phyloP scores from a whole-genome alignment of 2,113 vertebrate species.

The Hepsetus odoe region DNA sequence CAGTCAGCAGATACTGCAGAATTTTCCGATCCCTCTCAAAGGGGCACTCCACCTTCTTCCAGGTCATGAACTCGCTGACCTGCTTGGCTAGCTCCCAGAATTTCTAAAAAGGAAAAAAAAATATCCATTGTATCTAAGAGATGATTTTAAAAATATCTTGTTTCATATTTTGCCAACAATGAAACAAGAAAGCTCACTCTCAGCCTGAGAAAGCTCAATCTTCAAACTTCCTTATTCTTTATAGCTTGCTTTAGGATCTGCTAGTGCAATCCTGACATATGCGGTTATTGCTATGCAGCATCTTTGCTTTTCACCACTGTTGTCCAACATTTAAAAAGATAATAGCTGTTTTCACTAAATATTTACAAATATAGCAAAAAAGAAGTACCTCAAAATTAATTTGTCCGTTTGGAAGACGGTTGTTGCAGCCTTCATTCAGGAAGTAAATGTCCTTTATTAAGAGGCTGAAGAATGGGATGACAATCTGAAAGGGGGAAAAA shows the following conservation, averaged over 20 bases:
- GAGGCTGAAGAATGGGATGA: conserved; percentile 97
- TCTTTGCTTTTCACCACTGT: conserved; percentile 18
- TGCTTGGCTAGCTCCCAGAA: conserved; percentile 95
- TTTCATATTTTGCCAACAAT: conserved; percentile 25
- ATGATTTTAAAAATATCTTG: too few relatives aligned
- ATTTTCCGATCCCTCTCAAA: conserved; percentile 92
- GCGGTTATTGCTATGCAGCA: conserved; percentile 2
- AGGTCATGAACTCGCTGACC: conserved; percentile 92
- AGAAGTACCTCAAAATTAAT: conserved; percentile 89
- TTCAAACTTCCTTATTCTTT: conserved; percentile 55
- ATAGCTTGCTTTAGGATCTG: neutral
- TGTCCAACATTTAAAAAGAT: conserved; percentile 21
- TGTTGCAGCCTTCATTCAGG: conserved; percentile 91
- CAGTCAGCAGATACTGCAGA: conserved; percentile 88
- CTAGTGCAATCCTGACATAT: conserved; percentile 45
- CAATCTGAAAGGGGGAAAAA: conserved; percentile 79
- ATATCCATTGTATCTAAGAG: conserved; percentile 29
- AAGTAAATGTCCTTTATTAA: conserved; percentile 97
- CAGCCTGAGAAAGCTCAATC: neutral
- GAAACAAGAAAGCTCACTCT: neutral
- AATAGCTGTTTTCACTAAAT: conserved; percentile 6
- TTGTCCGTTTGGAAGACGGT: conserved; percentile 86
- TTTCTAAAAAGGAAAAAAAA: conserved; percentile 78
- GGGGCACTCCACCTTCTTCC: conserved; percentile 94
- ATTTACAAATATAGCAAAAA: neutral